Base-by-base conservation (phyloP, 2,113 vertebrate genomes). In the Cairina moschata region DNA sequence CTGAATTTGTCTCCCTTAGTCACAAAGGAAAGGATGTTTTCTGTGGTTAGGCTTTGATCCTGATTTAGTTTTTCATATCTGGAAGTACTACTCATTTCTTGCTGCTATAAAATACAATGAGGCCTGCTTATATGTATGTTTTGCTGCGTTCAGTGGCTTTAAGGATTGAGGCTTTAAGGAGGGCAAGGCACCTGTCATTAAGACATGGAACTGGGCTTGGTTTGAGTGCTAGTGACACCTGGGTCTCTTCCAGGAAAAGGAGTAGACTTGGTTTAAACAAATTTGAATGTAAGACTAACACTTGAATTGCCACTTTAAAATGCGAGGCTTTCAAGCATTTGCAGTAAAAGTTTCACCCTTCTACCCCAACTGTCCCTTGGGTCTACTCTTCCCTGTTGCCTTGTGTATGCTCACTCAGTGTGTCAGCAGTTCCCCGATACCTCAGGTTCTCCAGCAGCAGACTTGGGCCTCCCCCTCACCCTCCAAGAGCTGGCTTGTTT, bases 321-420 rank as follows among this genome's bases (percentile, higher is more conserved):
- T 25, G 18, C 20, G 46, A 18, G 17, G n/a, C n/a, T 36, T 36
- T 71, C 17, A 52, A 34, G 18, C 18, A 20, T 13, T 52, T 71
- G 34, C 68, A 71, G 28, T 52, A 36, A 29, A 36, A 28, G 31
- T 26, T 79, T 66, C 22, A 54, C 46, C 21, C 18, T 87, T 83
- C 12, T 55, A 1, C 25, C 23, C 80, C 29, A 79, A 4, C 40
- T 56, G 25, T 6, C 23, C 29, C 5, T n/a, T 55, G 0, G 0
- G 1, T 83, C 54, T 3, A 0, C 81, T 78, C 72, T 8, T 75
- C 3, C 10, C 12, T 7, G 1, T 44, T 81, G 28, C 25, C 8
- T 82, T 17, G 63, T 67, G 25, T 1, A 7, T 65, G 36, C 17
- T 5, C 0, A 0, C 7, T 11, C 14, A 22, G 18, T 83, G 28